phyloP scores from a whole-genome alignment of 1,140 invertebrate genomes.

The Orchestia grillus region DNA sequence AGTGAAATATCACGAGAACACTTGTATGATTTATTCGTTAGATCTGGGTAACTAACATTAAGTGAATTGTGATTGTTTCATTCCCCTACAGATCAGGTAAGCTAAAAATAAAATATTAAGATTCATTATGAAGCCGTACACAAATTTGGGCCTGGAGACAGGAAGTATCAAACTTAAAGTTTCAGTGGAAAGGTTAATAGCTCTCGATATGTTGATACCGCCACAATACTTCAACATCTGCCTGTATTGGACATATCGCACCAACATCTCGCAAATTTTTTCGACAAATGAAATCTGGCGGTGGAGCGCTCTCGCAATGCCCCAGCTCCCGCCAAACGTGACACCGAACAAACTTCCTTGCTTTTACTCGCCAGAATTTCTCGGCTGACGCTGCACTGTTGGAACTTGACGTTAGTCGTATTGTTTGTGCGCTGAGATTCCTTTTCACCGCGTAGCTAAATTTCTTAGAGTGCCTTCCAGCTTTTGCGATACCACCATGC shows the following conservation, averaged over 20 bases:
- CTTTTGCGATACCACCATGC: neutral
- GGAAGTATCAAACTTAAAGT: neutral
- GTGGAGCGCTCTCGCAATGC: neutral
- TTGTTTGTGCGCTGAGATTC: neutral
- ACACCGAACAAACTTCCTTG: neutral
- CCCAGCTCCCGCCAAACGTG: neutral
- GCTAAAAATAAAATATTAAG: no score
- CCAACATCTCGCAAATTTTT: neutral
- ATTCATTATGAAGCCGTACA: no score
- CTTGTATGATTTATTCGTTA: neutral
- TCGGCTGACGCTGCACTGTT: neutral
- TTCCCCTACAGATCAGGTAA: no score
- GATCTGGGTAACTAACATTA: neutral
- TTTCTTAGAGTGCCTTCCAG: neutral
- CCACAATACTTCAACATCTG: neutral
- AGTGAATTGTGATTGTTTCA: neutral
- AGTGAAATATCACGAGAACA: neutral
- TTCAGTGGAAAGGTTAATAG: neutral
- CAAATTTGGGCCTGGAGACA: no score
- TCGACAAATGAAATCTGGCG: neutral
- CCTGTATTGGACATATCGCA: neutral
- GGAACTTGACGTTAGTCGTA: neutral
- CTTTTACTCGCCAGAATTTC: neutral
- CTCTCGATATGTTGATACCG: neutral
- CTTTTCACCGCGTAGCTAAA: neutral